A percentile compares a stretch with the other conserved stretches of the same genome.
These are phyloP conservation scores for Callipepla squamata DNA, from an alignment of 2,113 vertebrate species.

Conservation along the genomic window DNA sequence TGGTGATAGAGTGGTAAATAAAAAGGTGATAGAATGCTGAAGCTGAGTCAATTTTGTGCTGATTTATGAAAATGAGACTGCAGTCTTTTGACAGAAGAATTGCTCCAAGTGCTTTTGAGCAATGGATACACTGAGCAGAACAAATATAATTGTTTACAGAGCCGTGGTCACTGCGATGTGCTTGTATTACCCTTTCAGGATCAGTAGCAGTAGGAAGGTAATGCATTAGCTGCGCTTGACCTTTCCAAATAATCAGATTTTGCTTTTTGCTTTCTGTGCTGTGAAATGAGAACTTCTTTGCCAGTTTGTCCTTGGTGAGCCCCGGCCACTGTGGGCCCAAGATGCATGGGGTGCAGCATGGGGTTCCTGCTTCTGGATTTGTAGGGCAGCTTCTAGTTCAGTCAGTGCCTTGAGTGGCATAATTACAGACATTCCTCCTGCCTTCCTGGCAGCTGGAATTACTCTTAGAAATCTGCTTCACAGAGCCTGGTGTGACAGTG, in stretches of 20 bases:
- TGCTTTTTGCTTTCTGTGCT: not conserved
- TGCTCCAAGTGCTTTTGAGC: not conserved
- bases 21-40: not conserved
- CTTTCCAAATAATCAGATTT: constrained; percentile 11
- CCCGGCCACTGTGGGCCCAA: rapidly evolving
- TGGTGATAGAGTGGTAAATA: not conserved
- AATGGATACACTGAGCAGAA: not conserved
- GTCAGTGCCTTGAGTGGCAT: not conserved
- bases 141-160: not conserved
- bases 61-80: not conserved
- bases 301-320: not conserved
- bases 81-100: not conserved
- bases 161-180: not conserved
- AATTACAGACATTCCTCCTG: not conserved
- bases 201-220: not conserved
- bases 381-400: not conserved
- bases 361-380: not conserved
- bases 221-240: not conserved
- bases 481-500: not conserved
- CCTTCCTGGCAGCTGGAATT: not conserved
- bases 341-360: rapidly evolving
- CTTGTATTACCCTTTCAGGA: not conserved
- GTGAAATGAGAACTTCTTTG: not conserved
- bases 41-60: not conserved
- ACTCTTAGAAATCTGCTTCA: not conserved